Base-by-base conservation (phyloP, 1,140 invertebrate species). In the Euglossa dilemma region DNA sequence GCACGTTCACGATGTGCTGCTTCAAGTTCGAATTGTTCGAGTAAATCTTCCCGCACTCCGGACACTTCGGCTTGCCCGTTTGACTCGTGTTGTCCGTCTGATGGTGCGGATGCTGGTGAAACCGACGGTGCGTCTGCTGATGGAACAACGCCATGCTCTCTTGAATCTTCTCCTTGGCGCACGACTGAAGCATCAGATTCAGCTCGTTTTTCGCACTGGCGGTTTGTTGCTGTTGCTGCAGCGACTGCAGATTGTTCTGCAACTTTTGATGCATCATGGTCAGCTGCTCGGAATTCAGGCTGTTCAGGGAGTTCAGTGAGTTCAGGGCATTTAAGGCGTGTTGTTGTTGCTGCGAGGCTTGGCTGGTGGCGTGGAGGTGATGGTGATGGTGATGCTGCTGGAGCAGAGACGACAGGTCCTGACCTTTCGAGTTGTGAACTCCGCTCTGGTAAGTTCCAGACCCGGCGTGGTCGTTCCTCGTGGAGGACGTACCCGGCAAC, bases 1-100 rank as follows among this genome's bases (percentile, higher is more conserved):
- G 96, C 85, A 97, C 96, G 94, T 97, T 97, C 83, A 96, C 95
- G 87, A 97, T 96, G 94, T 97, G 96, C 91, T 97, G 96, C 93
- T 96, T 96, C 66, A 97, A 94, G 92, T 97, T 97, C 86, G 96
- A 96, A 88, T 94, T 94, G 78, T 95, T 95, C 91, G 95, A 96
- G 93, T 96, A 97, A 70, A 95, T 95, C 91, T 96, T 96, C 87
- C 96, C 95, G 93, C 96, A 96, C 90, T 96, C 95, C 57, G 96
- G 95, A 92, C 96, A 96, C 87, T 96, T 95, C 80, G 96, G 96
- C 92, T 96, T 96, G 87, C 91, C 91, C 50, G 90, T 80, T 56
- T 86, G 84, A 80, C 72, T 87, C 28, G 73, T 47, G 72, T 74
- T 88, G 64, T 91, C 89, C 57, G 83, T 79, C 50, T 90, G 86